A percentile compares a stretch with the other conserved stretches of the same genome.
These are phyloP conservation scores for Oscheius sp. DNA, from an alignment of 2,888 invertebrate species.

Conservation along the genomic window DNA sequence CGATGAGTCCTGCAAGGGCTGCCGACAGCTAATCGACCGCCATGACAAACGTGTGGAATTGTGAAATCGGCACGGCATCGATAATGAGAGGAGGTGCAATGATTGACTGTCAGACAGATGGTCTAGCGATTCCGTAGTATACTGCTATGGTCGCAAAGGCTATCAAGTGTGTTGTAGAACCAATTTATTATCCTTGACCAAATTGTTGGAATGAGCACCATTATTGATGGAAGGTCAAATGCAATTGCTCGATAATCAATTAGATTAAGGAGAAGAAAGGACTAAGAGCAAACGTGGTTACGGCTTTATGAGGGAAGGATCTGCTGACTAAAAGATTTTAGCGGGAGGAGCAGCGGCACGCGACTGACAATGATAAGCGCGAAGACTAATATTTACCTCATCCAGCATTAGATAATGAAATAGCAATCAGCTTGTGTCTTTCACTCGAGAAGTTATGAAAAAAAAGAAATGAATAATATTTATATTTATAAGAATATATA, in stretches of 20 bases:
- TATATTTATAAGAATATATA: too few relatives aligned
- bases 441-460: not conserved
- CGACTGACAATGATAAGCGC: slow-evolving; percentile 27
- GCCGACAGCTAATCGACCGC: slow-evolving; percentile 31
- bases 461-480: not conserved
- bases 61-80: not conserved
- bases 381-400: slow-evolving; percentile 20
- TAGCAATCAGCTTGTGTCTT: not conserved
- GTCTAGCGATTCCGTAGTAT: too few relatives aligned
- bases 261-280: slow-evolving; percentile 3
- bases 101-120: slow-evolving; percentile 27
- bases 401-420: slow-evolving; percentile 14
- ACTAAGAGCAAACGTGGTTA: not conserved
- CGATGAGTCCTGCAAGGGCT: slow-evolving; percentile 29
- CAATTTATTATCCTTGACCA: too few relatives aligned
- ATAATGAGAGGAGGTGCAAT: slow-evolving; percentile 26
- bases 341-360: slow-evolving; percentile 30
- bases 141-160: not conserved
- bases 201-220: too few relatives aligned
- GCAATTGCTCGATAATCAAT: too few relatives aligned
- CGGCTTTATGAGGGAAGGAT: slow-evolving; percentile 14
- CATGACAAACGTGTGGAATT: slow-evolving; percentile 9
- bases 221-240: too few relatives aligned
- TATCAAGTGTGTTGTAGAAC: too few relatives aligned
- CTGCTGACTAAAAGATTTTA: not conserved